Evolutionary conservation across 2,113 vertebrate species (phyloP), one percentile per base, ranked within the genome.

Genomic region (Syngnathoides biaculeatus): DNA sequence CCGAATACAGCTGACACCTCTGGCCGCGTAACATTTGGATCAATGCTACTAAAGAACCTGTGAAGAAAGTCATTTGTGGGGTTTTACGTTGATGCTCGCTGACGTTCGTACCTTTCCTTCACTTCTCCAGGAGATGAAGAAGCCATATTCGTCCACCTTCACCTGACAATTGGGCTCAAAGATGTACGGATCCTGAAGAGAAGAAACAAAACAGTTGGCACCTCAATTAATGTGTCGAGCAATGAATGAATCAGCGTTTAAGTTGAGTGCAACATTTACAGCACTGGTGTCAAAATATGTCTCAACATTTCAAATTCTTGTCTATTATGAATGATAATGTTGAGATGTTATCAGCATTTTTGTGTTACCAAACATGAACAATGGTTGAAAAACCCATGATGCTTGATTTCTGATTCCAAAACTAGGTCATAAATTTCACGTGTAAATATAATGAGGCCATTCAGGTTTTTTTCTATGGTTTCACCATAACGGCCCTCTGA

Each of bases 61-160:
- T 2, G 55, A 15, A 30, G 14, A 57, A 30, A 26, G 8, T 52
- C 26, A 3, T 27, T 57, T 27, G 55, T 17, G 55, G 52, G 52
- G 24, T 55, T 24, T 55, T 55, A 55, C 27, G 4, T 2, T 11
- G 15, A 6, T 17, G 45, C 15, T 47, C 5, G 45, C 14, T 19
- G 13, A 13, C 58, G 12, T 5, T 2, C 1, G 1, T 94, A 99
- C 97, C 96, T 98, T 98, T 92, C 95, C 97, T 85, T 99, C 97
- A 73, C 93, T 97, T 87, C 95, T 98, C 97, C 97, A 99, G 26
- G 93, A 94, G 77, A 98, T 92, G 86, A 98, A 99, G 83, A 98
- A 98, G 15, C 97, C 97, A 79, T 92, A 98, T 85, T 98, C 95
- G 57, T 99, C 97, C 74, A 99, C 94, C 86, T 90, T 94, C 89